Percentiles rank a stretch among this genome's conserved stretches.
These are phyloP conservation scores for Aculops lycopersici DNA, from an alignment of 1,140 invertebrate species.

Conservation along the genomic window DNA sequence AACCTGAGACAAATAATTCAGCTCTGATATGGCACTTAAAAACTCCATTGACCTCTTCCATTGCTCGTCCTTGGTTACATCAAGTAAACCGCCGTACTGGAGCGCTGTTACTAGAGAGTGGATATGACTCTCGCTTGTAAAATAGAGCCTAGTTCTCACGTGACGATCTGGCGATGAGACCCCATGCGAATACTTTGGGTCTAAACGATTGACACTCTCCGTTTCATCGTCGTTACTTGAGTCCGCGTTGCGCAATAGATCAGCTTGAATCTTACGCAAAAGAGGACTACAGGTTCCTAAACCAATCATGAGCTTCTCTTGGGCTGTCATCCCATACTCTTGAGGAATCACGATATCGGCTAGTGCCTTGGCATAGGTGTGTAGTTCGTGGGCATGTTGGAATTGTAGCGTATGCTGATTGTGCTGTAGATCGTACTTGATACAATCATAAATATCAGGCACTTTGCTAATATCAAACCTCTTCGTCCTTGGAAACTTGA, in stretches of 20 bases:
- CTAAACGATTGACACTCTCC: slow-evolving; percentile 70
- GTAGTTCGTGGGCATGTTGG: slow-evolving; percentile 68
- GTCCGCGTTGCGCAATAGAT: slow-evolving; percentile 57
- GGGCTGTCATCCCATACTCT: slow-evolving; percentile 81
- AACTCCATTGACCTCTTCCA: slow-evolving; percentile 96
- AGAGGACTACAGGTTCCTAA: slow-evolving; percentile 89
- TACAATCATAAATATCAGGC: slow-evolving; percentile 97
- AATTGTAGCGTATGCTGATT: slow-evolving; percentile 82
- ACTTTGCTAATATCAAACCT: slow-evolving; percentile 94
- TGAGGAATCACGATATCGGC: slow-evolving; percentile 96
- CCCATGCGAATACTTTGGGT: slow-evolving; percentile 86
- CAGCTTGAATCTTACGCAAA: slow-evolving; percentile 74
- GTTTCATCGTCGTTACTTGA: slow-evolving; percentile 25
- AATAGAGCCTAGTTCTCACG: slow-evolving; percentile 65
- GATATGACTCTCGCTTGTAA: slow-evolving; percentile 96
- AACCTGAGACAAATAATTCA: slow-evolving; percentile 98
- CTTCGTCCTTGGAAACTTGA: slow-evolving; percentile 45
- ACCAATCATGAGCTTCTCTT: slow-evolving; percentile 83
- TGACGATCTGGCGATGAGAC: slow-evolving; percentile 87
- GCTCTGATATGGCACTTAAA: slow-evolving; percentile 73
- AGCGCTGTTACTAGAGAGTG: slow-evolving; percentile 86
- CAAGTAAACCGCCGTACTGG: slow-evolving; percentile 24
- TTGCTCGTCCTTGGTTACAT: slow-evolving; percentile 64
- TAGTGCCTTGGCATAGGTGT: slow-evolving; percentile 70
- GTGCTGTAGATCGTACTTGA: slow-evolving; percentile 93